Conservation (phyloP, 2,888 invertebrate species). For the Trichopoda pennipes region DNA sequence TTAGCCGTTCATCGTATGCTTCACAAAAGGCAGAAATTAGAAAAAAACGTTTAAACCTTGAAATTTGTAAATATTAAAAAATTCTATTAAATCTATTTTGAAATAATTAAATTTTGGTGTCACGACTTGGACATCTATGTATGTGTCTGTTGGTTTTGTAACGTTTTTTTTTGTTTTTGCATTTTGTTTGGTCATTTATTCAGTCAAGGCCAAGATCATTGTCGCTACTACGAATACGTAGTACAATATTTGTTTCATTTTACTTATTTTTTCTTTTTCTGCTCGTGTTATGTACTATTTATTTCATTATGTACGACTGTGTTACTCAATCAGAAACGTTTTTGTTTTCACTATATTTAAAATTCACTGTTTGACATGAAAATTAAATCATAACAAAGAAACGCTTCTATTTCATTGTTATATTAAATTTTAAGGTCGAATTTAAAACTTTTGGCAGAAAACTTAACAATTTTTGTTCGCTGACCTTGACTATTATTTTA, state of each 20-base stretch:
- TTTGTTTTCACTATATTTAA: background rate
- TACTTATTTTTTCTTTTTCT: background rate
- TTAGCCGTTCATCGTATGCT: too few relatives aligned
- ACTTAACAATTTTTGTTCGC: background rate
- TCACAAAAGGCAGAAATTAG: too few relatives aligned
- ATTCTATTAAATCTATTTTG: too few relatives aligned
- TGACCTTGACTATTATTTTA: constrained; percentile 20
- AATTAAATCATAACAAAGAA: background rate
- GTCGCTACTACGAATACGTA: constrained; percentile 33
- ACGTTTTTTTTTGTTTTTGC: constrained; percentile 26
- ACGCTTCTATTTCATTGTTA: background rate
- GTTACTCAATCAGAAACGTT: background rate
- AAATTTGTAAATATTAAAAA: too few relatives aligned
- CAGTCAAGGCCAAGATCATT: constrained; percentile 70
- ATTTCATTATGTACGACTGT: background rate
- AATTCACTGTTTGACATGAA: background rate
- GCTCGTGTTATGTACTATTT: constrained; percentile 19
- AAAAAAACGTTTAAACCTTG: too few relatives aligned
- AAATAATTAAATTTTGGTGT: too few relatives aligned
- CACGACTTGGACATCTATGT: background rate
- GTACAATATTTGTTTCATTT: constrained; percentile 18
- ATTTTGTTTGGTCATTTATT: constrained; percentile 44
- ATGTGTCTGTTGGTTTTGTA: background rate
- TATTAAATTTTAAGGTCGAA: background rate
- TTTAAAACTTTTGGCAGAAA: constrained; percentile 10